Base-by-base conservation (phyloP, 2,888 invertebrate genomes). In the Andrena hattorfiana region DNA sequence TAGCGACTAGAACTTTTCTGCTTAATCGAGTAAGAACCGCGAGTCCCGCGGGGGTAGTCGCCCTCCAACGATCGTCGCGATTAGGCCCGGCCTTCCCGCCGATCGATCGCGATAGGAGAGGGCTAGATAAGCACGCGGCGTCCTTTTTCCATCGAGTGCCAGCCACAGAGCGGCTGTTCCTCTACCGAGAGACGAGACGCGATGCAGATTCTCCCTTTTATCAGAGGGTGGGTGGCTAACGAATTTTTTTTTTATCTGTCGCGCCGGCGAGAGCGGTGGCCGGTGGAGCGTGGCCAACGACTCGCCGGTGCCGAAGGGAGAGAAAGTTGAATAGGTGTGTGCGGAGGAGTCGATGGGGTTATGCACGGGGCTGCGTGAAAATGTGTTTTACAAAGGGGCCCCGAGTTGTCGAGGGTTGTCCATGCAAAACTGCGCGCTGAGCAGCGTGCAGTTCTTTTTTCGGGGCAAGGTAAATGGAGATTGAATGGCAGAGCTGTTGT, bases 41-140 rank as follows among this genome's bases (percentile, higher is more conserved):
- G 20, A 49, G 54, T 68, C 68, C 74, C 62, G 70, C 49, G 23
- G 59, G 62, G 48, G 32, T 71, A 7, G 60, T 10, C 20, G 16
- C 26, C 49, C 48, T n/a, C 51, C 48, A 32, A 64, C 78, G 89
- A 88, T 88, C 85, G 85, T 81, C 62, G 75, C 66, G 89, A 88
- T 89, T 88, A 87, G 85, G 70, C 85, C 63, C 83, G 84, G 70
- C 75, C 51, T 74, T 74, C 71, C 77, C 30, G 73, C 49, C 32
- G 84, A 86, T 83, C 76, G 42, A 68, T 48, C 51, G 7, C 48
- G 67, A 66, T 51, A 20, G n/a, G 72, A 32, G 56, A 20, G 48
- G 26, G 51, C 26, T 54, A 66, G 81, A 84, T 77, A 76, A 82
- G 54, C 20, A 56, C 48, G 59, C 49, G 78, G 42, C 78, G 56